Evolutionary conservation across 2,888 invertebrate species (phyloP), one percentile per base, ranked within the genome.

Genomic region (Aspidiotus destructor): DNA sequence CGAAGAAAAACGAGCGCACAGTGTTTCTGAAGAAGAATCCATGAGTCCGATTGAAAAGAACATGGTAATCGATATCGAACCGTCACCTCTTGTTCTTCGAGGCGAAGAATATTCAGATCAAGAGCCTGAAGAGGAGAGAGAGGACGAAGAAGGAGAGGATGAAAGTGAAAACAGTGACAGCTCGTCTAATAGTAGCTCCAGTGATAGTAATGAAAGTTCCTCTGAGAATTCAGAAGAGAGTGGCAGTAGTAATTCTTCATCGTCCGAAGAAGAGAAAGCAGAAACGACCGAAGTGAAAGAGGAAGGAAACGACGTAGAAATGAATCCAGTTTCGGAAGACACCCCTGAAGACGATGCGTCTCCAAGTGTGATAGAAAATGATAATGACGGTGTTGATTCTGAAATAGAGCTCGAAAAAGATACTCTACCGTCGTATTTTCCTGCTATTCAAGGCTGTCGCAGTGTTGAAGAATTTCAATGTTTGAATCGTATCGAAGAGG

Each of bases 381-480:
- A 28, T 16, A 70, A 70, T 41, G 68, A 71, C 42, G 73, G 71
- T 13, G 69, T 70, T 9, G 73, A 72, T 41, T 72, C 71, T 15
- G 72, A 74, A 72, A 73, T 73, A 62, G 75, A 74, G 41, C 74
- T 76, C 10, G 75, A 74, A 41, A 75, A 76, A 52, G 75, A 75
- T 57, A 71, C 82, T 52, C 78, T 92, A 58, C 92, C 92, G 0
- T 52, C 58, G 0, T 93, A 92, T 77, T 85, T 84, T 75, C 93
- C 93, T 7, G 92, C 92, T 9, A 83, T 92, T 74, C 87, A 89
- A 81, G 92, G 98, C 54, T 99, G 99, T 80, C 85, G 99, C 62
- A 95, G 92, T 72, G 98, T 99, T 28, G 97, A 97, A 79, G 99
- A 99, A 79, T 99, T 96, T 78, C 90, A 94, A 77, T 96, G 96